Evolutionary conservation across 2,797 vertebrate species (phyloP).

Genomic region (Tadarida brasiliensis): DNA sequence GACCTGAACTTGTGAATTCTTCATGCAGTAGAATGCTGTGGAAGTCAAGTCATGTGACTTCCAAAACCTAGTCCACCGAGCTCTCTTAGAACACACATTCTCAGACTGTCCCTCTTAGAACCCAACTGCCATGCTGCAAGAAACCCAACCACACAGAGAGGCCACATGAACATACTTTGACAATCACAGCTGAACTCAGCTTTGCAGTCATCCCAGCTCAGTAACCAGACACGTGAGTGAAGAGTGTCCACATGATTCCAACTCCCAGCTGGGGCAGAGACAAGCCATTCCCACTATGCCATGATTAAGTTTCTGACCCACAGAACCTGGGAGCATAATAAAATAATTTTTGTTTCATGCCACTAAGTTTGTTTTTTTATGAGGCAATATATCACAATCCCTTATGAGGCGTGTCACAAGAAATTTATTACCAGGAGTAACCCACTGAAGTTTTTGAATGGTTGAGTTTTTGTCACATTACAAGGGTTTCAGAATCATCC

Average conservation of each 20-base stretch:
- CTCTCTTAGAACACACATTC: neutral
- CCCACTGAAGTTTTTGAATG: neutral
- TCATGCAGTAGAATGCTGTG: neutral
- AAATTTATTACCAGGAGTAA: neutral
- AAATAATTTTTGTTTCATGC: neutral
- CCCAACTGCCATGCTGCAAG: neutral
- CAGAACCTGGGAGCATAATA: neutral
- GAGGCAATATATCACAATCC: neutral
- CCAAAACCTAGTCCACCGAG: neutral
- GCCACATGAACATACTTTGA: neutral
- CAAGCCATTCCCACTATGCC: neutral
- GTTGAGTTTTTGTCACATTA: neutral
- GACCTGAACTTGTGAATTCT: neutral
- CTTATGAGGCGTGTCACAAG: neutral
- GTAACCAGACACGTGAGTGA: neutral
- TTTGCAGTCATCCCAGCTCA: neutral
- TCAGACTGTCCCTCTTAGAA: neutral
- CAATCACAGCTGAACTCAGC: neutral
- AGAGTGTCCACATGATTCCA: neutral
- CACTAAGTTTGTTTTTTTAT: neutral
- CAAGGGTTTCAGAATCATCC: neutral
- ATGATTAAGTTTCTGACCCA: neutral
- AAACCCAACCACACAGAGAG: neutral
- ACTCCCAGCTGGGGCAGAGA: neutral
- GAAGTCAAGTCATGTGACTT: neutral